phyloP scores from a whole-genome alignment of 2,888 invertebrate species.

The Andrena chrysosceles region DNA sequence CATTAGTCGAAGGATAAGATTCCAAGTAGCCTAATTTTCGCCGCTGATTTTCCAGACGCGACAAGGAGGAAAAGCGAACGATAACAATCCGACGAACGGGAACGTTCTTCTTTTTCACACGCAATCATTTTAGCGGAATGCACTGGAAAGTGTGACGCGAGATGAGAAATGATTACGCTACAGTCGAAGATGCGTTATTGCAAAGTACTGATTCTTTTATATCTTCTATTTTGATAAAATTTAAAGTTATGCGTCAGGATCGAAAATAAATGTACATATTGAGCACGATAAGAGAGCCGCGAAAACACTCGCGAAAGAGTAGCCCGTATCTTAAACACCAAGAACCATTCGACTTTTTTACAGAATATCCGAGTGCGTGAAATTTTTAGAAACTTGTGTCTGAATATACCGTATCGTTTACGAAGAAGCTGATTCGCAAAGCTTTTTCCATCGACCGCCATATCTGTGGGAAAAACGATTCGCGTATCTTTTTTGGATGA shows the following conservation, averaged over 20 bases:
- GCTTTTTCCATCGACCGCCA: neutral
- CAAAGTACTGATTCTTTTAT: neutral
- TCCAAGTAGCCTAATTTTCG: constrained; percentile 16
- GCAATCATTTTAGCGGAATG: neutral
- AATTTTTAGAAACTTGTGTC: neutral
- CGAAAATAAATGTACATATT: constrained; percentile 22
- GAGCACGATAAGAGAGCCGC: constrained; percentile 15
- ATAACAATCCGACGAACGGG: neutral
- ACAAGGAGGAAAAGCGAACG: neutral
- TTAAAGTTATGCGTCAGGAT: constrained; percentile 4
- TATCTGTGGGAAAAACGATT: constrained; percentile 3
- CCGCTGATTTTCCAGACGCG: constrained; percentile 6
- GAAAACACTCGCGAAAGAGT: constrained; percentile 10
- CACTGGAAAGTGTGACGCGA: neutral
- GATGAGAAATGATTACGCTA: too few relatives aligned
- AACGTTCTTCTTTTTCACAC: neutral
- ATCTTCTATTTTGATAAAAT: constrained; percentile 29
- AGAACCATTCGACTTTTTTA: constrained; percentile 3
- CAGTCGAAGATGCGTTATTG: neutral
- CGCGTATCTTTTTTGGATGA: neutral
- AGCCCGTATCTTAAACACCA: constrained; percentile 5
- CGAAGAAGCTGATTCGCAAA: neutral
- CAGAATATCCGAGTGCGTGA: neutral
- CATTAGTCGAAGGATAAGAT: too few relatives aligned
- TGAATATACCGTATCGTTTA: neutral